These are phyloP conservation scores for Synanthedon tipuliformis DNA, from an alignment of 2,888 invertebrate genomes.

Conservation along the genomic window DNA sequence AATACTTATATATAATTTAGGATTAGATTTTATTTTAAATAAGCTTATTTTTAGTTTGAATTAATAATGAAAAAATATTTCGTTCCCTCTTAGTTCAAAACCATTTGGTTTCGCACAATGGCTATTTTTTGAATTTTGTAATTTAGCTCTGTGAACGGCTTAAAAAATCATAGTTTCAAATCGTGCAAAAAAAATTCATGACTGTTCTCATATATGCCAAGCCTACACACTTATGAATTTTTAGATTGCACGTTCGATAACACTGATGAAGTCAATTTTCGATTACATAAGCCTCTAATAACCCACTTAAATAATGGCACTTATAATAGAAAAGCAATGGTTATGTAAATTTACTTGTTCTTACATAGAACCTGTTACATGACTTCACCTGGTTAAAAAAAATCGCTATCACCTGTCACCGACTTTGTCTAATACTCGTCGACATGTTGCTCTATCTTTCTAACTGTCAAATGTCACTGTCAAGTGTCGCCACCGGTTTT, in stretches of 20 bases:
- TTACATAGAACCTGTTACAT: not conserved
- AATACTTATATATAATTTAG: too few relatives aligned
- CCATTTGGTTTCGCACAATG: too few relatives aligned
- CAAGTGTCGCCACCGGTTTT: too few relatives aligned
- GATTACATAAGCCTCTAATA: not conserved
- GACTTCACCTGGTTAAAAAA: not conserved
- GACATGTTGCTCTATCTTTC: too few relatives aligned
- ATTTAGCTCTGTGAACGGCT: not conserved
- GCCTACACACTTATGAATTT: too few relatives aligned
- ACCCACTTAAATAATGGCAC: not conserved
- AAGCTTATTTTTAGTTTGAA: too few relatives aligned
- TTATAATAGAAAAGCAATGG: not conserved
- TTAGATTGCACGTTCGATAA: not conserved
- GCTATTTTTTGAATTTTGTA: not conserved
- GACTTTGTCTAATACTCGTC: too few relatives aligned
- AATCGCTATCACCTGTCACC: too few relatives aligned
- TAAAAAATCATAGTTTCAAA: not conserved
- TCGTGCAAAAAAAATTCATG: not conserved
- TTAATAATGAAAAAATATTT: too few relatives aligned
- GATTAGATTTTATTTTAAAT: too few relatives aligned
- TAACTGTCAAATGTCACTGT: too few relatives aligned
- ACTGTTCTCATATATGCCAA: not conserved
- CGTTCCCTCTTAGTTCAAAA: too few relatives aligned
- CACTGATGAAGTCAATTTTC: not conserved
- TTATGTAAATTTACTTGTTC: not conserved